Evolutionary conservation across 2,797 vertebrate species (phyloP), one percentile per base, ranked within the genome.

Genomic region (Anguilla obscura): DNA sequence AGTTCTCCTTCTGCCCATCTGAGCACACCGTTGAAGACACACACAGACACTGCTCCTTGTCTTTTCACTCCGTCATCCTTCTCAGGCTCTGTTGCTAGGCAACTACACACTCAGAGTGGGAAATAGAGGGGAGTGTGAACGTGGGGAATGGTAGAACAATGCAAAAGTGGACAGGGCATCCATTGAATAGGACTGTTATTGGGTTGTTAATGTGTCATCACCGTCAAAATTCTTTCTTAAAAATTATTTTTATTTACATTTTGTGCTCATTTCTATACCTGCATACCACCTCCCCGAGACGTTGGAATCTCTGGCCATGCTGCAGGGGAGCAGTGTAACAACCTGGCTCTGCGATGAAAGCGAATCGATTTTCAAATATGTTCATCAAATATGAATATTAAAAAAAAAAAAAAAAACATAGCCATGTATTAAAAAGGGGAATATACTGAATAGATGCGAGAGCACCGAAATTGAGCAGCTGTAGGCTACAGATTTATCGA

Each of bases 61-160:
- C 16, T 82, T n/a, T n/a, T n/a, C 88, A 86, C 88, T 90, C 90
- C 89, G 58, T 85, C 90, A 86, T 87, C 84, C 58, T 89, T 33
- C 9, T 71, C 30, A 45, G 40, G 85, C 87, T 56, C 86, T 83
- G 92, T 93, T 87, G 88, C 92, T 90, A 91, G 88, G 92, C 91
- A 93, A 92, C 92, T 58, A 85, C 89, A 87, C 86, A 54, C 71
- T 86, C 6, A 76, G 56, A 16, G 40, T 66, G 54, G 58, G 82
- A 83, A 84, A 52, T 80, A 7, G 58, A 56, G 33, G 84, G 90
- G 87, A 89, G 88, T 88, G 40, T 82, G 79, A 50, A 82, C 45
- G 9, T 50, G 40, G 45, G 45, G 45, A 82, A 82, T 48, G 79
- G 40, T 12, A 82, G 45, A 50, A 82, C 18, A 50, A 82, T 50